Base-by-base conservation (phyloP, 2,888 invertebrate species). In the Thera obeliscata region DNA sequence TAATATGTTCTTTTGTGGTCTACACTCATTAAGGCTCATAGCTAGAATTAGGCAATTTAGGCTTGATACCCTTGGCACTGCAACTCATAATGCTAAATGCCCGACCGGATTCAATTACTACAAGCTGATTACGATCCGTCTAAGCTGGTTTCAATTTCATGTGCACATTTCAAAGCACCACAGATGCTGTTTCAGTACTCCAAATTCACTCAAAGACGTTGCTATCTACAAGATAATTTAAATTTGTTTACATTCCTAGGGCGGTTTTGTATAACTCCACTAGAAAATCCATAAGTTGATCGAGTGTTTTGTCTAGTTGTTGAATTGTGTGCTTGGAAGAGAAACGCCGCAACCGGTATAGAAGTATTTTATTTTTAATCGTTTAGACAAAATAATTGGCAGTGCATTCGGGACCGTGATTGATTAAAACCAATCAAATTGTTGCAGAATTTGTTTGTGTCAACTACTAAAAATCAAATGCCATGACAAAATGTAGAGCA, bases 41-140 rank as follows among this genome's bases (percentile, higher is more conserved):
- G 41, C 52, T 38, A 38, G 46, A 22, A 22, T 33, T 9, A 33
- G 8, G 33, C 52, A 52, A 38, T 6, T 43, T 5, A 57, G 46
- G 2, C 38, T 46, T 66, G 46, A 58, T 66, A 57, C 52, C 8
- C 9, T 9, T 46, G 9, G 9, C 60, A 43, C 55, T 41, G 49
- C 55, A 52, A 62, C 55, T 62, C 82, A 86, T 86, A 82, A 85
- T 85, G 84, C 80, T 78, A 76, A 81, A 82, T 84, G 87, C 81
- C 78, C 83, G 83, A 82, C 85, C 85, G 83, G 85, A 90, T 91
- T 89, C 89, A 90, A 91, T 92, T 89, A 91, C 86, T 81, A 80
- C 78, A 79, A 89, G 90, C 89, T 87, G 87, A 91, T 90, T 89
- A 87, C 84, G 78, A 81, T 84, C 84, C 81, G 85, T 78, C 84